Percentiles rank a stretch among this genome's conserved stretches.
These are phyloP conservation scores for Trypoxylon attenuatum DNA, from an alignment of 2,888 invertebrate species.

Conservation along the genomic window DNA sequence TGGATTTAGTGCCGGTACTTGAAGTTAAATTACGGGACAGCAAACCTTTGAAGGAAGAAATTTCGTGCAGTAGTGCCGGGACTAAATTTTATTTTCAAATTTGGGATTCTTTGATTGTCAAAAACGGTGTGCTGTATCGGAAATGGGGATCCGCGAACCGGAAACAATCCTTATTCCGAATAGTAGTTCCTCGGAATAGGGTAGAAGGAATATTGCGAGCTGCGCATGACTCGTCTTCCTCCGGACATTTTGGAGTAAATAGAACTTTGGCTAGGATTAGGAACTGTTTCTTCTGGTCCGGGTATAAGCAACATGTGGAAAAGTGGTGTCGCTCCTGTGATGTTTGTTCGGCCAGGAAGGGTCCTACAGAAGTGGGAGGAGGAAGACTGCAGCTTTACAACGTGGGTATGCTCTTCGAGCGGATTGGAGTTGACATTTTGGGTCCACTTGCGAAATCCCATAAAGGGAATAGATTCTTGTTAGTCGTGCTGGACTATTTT, in stretches of 20 bases:
- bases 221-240: background rate
- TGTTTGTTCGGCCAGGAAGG: background rate
- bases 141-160: background rate
- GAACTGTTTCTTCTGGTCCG: background rate
- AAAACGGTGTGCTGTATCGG: background rate
- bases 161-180: background rate
- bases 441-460: background rate
- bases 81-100: background rate
- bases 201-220: background rate
- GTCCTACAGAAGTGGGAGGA: background rate
- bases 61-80: background rate
- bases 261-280: background rate
- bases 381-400: no score
- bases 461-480: background rate
- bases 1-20: background rate
- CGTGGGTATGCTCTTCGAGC: no score
- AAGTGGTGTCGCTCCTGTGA: background rate
- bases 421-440: background rate
- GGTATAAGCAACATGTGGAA: background rate
- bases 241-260: background rate
- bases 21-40: background rate
- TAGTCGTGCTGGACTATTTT: no score
- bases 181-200: background rate
- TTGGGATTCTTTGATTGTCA: background rate
- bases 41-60: background rate